A percentile compares a stretch with the other conserved stretches of the same genome.
These are phyloP conservation scores for Parnassius smintheus DNA, from an alignment of 2,888 invertebrate species.

Conservation along the genomic window DNA sequence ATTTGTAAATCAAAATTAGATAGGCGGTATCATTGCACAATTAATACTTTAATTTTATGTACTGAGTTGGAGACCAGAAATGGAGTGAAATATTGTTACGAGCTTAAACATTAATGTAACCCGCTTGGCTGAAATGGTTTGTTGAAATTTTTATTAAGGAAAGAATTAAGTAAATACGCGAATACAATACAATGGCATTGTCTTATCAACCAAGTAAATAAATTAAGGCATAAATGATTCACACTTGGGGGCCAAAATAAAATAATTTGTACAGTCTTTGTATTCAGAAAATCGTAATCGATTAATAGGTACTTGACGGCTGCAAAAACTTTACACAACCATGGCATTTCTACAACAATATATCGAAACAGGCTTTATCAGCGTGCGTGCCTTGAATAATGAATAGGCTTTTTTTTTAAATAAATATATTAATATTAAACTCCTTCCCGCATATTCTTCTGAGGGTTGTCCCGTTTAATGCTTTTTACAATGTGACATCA, in stretches of 20 bases:
- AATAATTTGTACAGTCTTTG: slow-evolving; percentile 15
- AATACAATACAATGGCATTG: slow-evolving; percentile 41
- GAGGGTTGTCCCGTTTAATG: slow-evolving; percentile 13
- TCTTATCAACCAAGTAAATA: slow-evolving; percentile 42
- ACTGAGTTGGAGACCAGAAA: no score
- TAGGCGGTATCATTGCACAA: no score
- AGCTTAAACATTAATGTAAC: slow-evolving; percentile 4
- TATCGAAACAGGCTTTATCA: slow-evolving; percentile 13
- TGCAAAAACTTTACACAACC: slow-evolving; percentile 20
- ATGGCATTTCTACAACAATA: slow-evolving; percentile 18
- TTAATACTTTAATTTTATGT: no score
- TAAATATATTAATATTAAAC: slow-evolving; percentile 14
- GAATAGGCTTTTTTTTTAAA: slow-evolving; percentile 15
- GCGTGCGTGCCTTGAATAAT: slow-evolving; percentile 17
- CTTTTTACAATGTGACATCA: slow-evolving; percentile 31
- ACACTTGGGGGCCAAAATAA: slow-evolving; percentile 32
- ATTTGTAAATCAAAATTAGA: no score
- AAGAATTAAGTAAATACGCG: slow-evolving; percentile 15
- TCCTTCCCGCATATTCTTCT: slow-evolving; percentile 10
- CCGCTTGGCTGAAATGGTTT: slow-evolving; percentile 13
- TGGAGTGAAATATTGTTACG: no score
- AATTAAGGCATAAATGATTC: slow-evolving; percentile 41
- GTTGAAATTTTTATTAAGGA: slow-evolving; percentile 22
- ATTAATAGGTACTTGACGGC: slow-evolving; percentile 14
- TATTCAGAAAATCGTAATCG: slow-evolving; percentile 24